These are phyloP conservation scores for Galerucella pusilla DNA, from an alignment of 2,888 invertebrate species.

Conservation along the genomic window DNA sequence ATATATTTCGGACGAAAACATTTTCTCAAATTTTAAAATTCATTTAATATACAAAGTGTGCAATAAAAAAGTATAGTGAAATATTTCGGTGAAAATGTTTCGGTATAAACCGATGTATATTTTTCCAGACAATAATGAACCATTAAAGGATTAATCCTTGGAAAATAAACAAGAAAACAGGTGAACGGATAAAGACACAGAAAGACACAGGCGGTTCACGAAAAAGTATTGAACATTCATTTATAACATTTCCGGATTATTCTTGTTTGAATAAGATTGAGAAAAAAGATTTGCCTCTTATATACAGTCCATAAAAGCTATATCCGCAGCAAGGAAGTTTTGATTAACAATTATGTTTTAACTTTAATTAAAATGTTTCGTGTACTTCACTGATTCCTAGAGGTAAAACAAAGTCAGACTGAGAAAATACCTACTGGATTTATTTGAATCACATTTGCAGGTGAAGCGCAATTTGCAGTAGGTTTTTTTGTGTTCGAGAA, in stretches of 20 bases:
- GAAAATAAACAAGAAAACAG: conserved; percentile 54
- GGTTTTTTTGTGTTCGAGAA: conserved; percentile 78
- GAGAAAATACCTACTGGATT: conserved; percentile 66
- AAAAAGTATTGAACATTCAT: neutral
- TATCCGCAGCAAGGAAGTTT: too few species aligned
- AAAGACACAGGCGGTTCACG: neutral
- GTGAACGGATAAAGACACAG: conserved; percentile 7
- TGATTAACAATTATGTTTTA: too few species aligned
- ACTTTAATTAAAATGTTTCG: neutral
- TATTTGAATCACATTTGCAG: conserved; percentile 74
- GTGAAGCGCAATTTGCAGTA: conserved; percentile 78
- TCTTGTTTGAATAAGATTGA: too few species aligned
- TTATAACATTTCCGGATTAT: neutral
- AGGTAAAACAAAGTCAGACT: conserved; percentile 31
- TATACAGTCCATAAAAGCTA: too few species aligned
- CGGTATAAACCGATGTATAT: too few species aligned
- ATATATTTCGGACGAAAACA: too few species aligned
- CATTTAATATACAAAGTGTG: too few species aligned
- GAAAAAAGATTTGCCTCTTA: too few species aligned
- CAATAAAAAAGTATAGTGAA: too few species aligned
- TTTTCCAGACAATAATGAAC: too few species aligned
- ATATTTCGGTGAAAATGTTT: too few species aligned
- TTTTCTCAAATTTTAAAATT: too few species aligned
- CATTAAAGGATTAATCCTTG: conserved; percentile 51
- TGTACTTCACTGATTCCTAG: conserved; percentile 24